phyloP scores from a whole-genome alignment of 1,140 invertebrate species.

The Diploscapter pachys region DNA sequence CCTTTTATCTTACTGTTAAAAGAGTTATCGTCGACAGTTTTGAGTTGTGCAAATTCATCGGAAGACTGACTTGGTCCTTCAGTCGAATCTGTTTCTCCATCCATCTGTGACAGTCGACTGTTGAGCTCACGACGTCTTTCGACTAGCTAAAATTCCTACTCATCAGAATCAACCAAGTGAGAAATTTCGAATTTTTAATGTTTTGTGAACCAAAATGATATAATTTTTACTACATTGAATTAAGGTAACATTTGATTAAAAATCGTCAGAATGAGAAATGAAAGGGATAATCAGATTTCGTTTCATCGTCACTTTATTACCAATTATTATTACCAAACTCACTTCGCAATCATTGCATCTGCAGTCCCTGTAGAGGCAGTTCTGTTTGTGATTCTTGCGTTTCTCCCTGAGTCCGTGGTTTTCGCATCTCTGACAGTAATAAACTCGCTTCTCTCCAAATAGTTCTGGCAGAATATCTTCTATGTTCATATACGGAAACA shows the following conservation, averaged over 20 bases:
- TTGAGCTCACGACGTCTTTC: conserved; percentile 34
- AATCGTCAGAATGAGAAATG: conserved; percentile 8
- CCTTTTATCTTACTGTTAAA: conserved; percentile 16
- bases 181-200: neutral
- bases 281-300: neutral
- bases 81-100: conserved; percentile 18
- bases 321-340: neutral
- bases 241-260: neutral
- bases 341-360: conserved; percentile 74
- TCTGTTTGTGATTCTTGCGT: conserved; percentile 81
- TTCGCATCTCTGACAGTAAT: conserved; percentile 40
- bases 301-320: neutral
- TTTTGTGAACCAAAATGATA: neutral
- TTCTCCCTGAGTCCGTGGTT: conserved; percentile 67
- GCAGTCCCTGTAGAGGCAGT: conserved; percentile 77
- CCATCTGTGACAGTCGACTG: conserved; percentile 32
- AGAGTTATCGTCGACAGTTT: conserved; percentile 16
- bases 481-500: conserved; percentile 27
- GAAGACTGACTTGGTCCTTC: conserved; percentile 18
- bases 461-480: conserved; percentile 34
- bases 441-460: conserved; percentile 35
- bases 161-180: neutral
- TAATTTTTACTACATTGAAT: neutral
- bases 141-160: conserved; percentile 32
- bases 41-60: conserved; percentile 6